Percentiles rank a stretch among this genome's conserved stretches.
Conservation (phyloP, 2,113 vertebrate species). For the Ceyx melanurus region DNA sequence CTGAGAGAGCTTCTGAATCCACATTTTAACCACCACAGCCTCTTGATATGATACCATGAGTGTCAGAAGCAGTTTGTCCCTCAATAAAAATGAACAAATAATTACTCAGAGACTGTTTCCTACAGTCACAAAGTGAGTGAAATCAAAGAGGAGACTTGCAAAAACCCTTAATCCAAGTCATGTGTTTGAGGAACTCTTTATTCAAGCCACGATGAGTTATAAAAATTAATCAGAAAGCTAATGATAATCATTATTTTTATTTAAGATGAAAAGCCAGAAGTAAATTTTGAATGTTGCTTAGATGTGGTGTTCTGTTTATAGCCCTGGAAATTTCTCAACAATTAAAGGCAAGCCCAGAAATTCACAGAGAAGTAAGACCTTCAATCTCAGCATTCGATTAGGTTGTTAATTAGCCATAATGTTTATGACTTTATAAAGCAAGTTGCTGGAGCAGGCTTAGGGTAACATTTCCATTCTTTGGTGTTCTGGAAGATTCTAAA, state of each 20-base stretch:
- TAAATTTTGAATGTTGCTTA: constrained; percentile 12
- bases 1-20: not conserved
- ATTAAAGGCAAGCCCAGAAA: constrained; percentile 19
- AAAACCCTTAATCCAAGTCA: not conserved
- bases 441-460: not conserved
- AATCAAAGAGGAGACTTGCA: not conserved
- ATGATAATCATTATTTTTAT: constrained; percentile 24
- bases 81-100: not conserved
- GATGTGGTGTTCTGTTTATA: not conserved
- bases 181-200: not conserved
- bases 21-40: not conserved
- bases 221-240: constrained; percentile 5
- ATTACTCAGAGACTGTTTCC: not conserved
- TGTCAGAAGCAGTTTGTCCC: not conserved
- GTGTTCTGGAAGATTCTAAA: not conserved
- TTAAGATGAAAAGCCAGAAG: not conserved
- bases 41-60: not conserved
- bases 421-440: constrained; percentile 45
- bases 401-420: constrained; percentile 46
- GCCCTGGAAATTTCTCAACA: constrained; percentile 24
- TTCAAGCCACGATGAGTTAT: not conserved
- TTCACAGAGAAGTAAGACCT: constrained; percentile 28
- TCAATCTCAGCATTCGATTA: constrained; percentile 2
- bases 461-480: not conserved
- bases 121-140: not conserved